Conservation (phyloP, 2,888 invertebrate species). For the Empis stercorea region DNA sequence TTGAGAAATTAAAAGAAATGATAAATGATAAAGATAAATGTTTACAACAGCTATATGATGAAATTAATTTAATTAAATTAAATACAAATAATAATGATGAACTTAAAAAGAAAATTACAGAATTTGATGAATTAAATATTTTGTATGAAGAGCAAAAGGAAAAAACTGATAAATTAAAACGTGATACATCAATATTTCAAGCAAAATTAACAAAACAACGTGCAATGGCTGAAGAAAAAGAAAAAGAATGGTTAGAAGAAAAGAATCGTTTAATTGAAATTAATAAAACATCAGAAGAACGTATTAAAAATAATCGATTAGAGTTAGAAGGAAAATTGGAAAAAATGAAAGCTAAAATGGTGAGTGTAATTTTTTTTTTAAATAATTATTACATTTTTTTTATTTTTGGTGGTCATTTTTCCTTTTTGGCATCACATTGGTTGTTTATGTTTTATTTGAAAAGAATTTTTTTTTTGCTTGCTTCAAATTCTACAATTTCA, state of each 20-base stretch:
- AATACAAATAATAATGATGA: neutral
- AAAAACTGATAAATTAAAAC: conserved; percentile 14
- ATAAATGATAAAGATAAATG: conserved; percentile 14
- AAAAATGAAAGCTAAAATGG: conserved; percentile 71
- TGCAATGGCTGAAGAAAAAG: conserved; percentile 14
- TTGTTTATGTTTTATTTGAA: too few species aligned
- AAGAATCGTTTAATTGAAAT: conserved; percentile 20
- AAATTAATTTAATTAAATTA: neutral
- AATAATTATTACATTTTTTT: neutral
- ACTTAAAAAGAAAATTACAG: conserved; percentile 3
- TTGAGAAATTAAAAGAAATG: neutral
- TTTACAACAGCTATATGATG: conserved; percentile 1
- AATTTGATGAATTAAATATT: conserved; percentile 2
- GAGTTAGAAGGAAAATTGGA: conserved; percentile 65
- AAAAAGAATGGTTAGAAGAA: conserved; percentile 20
- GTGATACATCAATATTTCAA: conserved; percentile 27
- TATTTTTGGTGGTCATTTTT: too few species aligned
- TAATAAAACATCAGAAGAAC: conserved; percentile 21
- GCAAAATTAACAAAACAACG: conserved; percentile 28
- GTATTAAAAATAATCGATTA: conserved; percentile 31
- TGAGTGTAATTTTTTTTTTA: conserved; percentile 36
- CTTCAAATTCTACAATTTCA: too few species aligned
- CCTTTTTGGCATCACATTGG: neutral
- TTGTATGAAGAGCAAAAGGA: conserved; percentile 3
- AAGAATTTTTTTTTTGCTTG: too few species aligned